Percentiles rank a stretch among this genome's conserved stretches.
phyloP scores from a whole-genome alignment of 2,113 vertebrate genomes.

The Galbula dea region DNA sequence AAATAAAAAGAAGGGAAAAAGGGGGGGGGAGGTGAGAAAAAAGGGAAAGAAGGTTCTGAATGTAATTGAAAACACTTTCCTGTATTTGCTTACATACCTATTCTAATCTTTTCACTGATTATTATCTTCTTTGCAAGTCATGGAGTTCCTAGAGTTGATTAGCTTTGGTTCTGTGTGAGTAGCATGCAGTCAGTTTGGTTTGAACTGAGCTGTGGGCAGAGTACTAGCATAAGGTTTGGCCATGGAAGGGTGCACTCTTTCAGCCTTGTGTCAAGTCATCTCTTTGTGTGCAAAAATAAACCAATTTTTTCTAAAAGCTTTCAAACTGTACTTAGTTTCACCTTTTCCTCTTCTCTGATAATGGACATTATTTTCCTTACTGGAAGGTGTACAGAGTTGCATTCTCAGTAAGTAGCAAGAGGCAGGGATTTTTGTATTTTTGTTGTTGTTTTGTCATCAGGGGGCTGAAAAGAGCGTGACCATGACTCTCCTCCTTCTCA shows the following conservation, averaged over 20 bases:
- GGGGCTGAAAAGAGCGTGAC: not conserved
- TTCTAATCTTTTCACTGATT: not conserved
- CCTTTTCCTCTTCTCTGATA: not conserved
- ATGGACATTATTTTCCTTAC: not conserved
- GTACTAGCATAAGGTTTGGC: not conserved
- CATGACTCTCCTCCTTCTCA: not conserved
- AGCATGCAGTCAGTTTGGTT: not conserved
- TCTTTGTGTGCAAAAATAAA: not conserved
- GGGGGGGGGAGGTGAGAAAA: not conserved
- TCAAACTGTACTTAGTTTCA: not conserved
- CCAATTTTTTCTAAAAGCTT: not conserved
- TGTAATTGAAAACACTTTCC: not conserved
- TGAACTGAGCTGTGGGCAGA: not conserved
- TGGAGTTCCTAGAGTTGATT: not conserved
- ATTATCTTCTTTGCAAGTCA: not conserved
- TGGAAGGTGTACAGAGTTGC: not conserved
- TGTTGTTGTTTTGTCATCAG: not conserved
- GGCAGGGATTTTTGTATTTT: not conserved
- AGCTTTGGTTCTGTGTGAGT: not conserved
- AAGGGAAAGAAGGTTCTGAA: not conserved
- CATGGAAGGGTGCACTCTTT: not conserved
- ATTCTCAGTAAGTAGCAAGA: not conserved
- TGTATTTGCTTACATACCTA: not conserved
- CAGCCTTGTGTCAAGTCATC: not conserved
- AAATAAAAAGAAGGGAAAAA: not conserved